Evolutionary conservation across 2,113 vertebrate species (phyloP), one percentile per base, ranked within the genome.

Genomic region (Notothenia coriiceps): DNA sequence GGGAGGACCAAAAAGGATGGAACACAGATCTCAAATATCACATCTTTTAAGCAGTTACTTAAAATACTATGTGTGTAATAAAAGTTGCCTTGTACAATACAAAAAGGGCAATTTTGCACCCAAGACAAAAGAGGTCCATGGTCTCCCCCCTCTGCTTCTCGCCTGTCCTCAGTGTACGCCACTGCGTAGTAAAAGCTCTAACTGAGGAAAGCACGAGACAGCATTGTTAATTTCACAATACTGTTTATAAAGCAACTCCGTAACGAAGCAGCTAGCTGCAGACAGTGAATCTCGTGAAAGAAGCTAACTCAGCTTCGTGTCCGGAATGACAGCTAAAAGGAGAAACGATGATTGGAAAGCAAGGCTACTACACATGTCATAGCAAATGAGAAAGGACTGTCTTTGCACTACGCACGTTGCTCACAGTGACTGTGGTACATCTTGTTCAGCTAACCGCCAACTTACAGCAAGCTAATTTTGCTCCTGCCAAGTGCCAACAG

Each of bases 231-330:
- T 70, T 12, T 60, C 29, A 6, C 46, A 20, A 6, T 13, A 13
- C 80, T 17, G 35, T 76, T 70, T 62, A 49, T 10, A 25, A 74
- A 61, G 56, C 50, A 4, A 15, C 7, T 25, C 4, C 17, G 33
- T 6, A 22, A 84, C 56, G 15, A 52, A 51, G 56, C 43, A 61
- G 80, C 76, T 86, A 86, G 85, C 85, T 47, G 44, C 80, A 56
- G 43, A 15, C 69, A 61, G 44, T 12, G n/a, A 63, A 56, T 57
- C 52, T 54, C 12, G 25, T 68, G 17, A 60, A 57, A 15, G 52
- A 75, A 77, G 86, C 84, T 83, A 88, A 86, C 69, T 79, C 52
- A 8, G 54, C 52, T 56, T 54, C 18, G 67, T 47, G 65, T 54
- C 6, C 9, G 11, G 43, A 72, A 55, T n/a, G 54, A 46, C 50